Evolutionary conservation across 2,113 vertebrate species (phyloP), one percentile per base, ranked within the genome.

Genomic region (Camelus dromedarius): DNA sequence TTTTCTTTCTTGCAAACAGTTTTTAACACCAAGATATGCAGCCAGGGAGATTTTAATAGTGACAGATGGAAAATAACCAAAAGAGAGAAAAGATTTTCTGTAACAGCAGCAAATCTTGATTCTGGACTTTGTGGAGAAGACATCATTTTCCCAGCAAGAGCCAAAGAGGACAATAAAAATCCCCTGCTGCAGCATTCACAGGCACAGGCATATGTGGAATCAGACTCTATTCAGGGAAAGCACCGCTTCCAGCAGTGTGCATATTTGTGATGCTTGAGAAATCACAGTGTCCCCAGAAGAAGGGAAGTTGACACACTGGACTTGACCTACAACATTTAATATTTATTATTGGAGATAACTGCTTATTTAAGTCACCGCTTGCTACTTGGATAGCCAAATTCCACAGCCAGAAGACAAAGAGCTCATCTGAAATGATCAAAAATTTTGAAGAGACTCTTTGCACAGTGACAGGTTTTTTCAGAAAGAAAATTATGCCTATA

Each of bases 101-200:
- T 24, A 75, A 83, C 46, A 83, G 56, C 16, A 92, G 22, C 38
- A 46, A 87, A 56, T 92, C 56, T 69, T n/a, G 56, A 73, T 30
- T 50, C 69, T 75, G 80, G 90, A 86, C 24, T 58, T 83, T 19
- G 72, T 83, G 73, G 66, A 67, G 82, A 90, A 54, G 70, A 92
- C 50, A 87, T 95, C 79, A 75, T 93, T 92, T 90, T 94, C 88
- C 50, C 88, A 87, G 69, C 35, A 88, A 15, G 88, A 82, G 24
- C 24, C 50, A 66, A 60, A 92, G 64, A 92, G 56, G 35, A 92
- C 87, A 80, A 90, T 42, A 6, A 70, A 93, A 91, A 22, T 81
- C 62, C 62, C 92, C 89, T 42, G 58, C 20, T 8, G 91, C n/a
- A 56, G 52, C 88, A 67, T 89, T 96, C 96, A 62, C 2, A 66